Percentiles rank a stretch among this genome's conserved stretches.
phyloP scores from a whole-genome alignment of 2,113 vertebrate species.

The Corydoras maculifer region DNA sequence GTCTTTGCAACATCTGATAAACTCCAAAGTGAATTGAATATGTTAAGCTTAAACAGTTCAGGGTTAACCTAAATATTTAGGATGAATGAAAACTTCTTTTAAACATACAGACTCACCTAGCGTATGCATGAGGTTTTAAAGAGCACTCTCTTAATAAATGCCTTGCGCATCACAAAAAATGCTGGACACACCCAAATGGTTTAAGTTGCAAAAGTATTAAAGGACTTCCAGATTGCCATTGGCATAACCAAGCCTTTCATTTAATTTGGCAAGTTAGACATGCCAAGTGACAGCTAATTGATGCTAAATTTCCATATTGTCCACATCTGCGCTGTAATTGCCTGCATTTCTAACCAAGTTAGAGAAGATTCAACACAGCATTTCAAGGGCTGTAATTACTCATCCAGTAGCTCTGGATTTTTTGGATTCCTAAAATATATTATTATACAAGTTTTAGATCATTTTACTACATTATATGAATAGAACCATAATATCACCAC shows the following conservation, averaged over 20 bases:
- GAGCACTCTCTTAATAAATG: neutral
- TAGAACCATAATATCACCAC: neutral
- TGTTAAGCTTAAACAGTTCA: constrained; percentile 46
- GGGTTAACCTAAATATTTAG: constrained; percentile 57
- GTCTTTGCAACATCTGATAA: constrained; percentile 48
- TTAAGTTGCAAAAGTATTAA: neutral
- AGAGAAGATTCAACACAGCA: constrained; percentile 39
- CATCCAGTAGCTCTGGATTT: constrained; percentile 29
- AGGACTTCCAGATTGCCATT: constrained; percentile 37
- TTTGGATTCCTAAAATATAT: no score
- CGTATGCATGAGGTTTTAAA: neutral
- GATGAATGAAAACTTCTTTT: constrained; percentile 38
- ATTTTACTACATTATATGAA: no score
- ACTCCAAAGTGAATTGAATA: constrained; percentile 51
- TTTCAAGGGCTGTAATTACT: constrained; percentile 41
- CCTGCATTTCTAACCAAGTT: constrained; percentile 43
- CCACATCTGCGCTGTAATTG: constrained; percentile 45
- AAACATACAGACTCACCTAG: constrained; percentile 10
- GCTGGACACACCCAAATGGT: constrained; percentile 30
- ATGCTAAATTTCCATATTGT: constrained; percentile 47
- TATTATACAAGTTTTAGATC: no score
- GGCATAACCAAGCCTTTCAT: constrained; percentile 39
- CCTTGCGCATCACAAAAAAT: neutral
- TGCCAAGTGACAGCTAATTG: constrained; percentile 40
- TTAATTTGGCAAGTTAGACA: constrained; percentile 38